Conservation (phyloP, 2,888 invertebrate species). For the Mimumesa dahlbomi region DNA sequence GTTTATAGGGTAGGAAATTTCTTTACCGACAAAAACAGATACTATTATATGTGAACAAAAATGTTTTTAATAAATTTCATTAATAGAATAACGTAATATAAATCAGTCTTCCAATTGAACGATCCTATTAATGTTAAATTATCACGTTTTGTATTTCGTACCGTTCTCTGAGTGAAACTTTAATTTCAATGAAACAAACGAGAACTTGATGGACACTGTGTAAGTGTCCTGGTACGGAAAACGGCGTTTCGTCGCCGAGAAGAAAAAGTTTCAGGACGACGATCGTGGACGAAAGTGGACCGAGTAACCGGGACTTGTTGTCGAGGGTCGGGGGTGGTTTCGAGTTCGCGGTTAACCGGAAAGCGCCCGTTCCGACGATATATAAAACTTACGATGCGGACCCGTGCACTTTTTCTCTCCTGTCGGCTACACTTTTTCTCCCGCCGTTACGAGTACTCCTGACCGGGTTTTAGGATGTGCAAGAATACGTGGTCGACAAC, state of each 20-base stretch:
- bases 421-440: slow-evolving; percentile 32
- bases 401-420: slow-evolving; percentile 38
- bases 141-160: too few relatives aligned
- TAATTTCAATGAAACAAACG: too few relatives aligned
- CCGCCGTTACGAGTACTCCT: slow-evolving; percentile 4
- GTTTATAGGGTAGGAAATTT: too few relatives aligned
- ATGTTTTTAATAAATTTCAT: too few relatives aligned
- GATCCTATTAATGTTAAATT: too few relatives aligned
- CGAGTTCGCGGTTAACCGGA: slow-evolving; percentile 68
- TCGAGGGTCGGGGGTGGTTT: slow-evolving; percentile 52
- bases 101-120: too few relatives aligned
- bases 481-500: slow-evolving; percentile 11
- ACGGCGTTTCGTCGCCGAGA: slow-evolving; percentile 15
- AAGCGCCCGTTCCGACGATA: slow-evolving; percentile 58
- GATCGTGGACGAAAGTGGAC: slow-evolving; percentile 56
- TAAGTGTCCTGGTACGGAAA: too few relatives aligned
- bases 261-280: slow-evolving; percentile 59
- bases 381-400: slow-evolving; percentile 53
- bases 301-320: slow-evolving; percentile 57
- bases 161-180: too few relatives aligned
- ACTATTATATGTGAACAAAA: too few relatives aligned
- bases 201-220: too few relatives aligned
- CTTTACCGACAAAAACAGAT: too few relatives aligned
- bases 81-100: too few relatives aligned
- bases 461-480: slow-evolving; percentile 8